These are phyloP conservation scores for Desoria tigrina DNA, from an alignment of 2,888 invertebrate species.

Conservation along the genomic window DNA sequence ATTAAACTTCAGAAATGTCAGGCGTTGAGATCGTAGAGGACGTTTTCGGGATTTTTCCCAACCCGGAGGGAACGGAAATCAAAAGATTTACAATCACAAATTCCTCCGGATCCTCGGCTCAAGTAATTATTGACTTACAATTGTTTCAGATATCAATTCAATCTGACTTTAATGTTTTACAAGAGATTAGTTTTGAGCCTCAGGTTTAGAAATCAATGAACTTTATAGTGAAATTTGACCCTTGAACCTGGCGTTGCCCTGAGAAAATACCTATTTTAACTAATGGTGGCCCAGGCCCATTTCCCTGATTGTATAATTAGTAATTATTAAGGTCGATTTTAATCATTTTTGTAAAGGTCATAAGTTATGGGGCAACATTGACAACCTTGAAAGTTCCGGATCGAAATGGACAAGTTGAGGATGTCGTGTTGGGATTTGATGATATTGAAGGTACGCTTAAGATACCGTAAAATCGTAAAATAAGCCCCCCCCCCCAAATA, in stretches of 20 bases:
- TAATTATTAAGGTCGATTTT: too few species aligned
- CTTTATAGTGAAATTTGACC: too few species aligned
- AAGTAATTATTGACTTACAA: slow-evolving; percentile 54
- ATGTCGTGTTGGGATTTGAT: slow-evolving; percentile 81
- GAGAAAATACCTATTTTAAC: too few species aligned
- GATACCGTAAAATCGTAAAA: too few species aligned
- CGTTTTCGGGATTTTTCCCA: slow-evolving; percentile 61
- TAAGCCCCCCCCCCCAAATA: too few species aligned
- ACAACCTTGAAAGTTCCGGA: slow-evolving; percentile 75
- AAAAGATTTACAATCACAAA: slow-evolving; percentile 69
- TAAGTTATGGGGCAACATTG: slow-evolving; percentile 81
- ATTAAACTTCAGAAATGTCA: not conserved
- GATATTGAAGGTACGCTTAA: slow-evolving; percentile 67
- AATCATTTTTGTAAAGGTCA: slow-evolving; percentile 62
- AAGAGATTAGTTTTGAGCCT: too few species aligned
- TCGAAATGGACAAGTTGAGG: slow-evolving; percentile 69
- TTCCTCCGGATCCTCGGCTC: slow-evolving; percentile 66
- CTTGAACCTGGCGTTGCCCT: too few species aligned
- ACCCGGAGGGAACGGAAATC: slow-evolving; percentile 57
- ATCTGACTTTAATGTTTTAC: too few species aligned
- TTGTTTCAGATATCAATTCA: too few species aligned
- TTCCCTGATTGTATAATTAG: too few species aligned
- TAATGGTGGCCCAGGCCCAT: too few species aligned
- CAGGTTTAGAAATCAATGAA: too few species aligned
- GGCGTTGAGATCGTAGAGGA: slow-evolving; percentile 73